Evolutionary conservation across 2,113 vertebrate genomes (phyloP).

Genomic region (Rousettus leschenaultii): DNA sequence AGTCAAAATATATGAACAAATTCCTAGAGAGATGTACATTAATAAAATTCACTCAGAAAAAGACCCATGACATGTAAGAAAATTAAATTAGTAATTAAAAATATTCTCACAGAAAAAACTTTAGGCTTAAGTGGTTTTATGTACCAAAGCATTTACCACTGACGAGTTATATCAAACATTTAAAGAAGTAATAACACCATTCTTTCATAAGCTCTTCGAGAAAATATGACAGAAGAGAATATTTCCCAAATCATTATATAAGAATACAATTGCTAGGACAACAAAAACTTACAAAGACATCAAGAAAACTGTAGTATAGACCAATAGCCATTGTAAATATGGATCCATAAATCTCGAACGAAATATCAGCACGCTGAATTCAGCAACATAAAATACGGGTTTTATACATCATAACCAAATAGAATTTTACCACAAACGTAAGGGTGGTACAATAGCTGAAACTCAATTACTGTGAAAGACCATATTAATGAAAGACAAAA

Average conservation of each 20-base stretch:
- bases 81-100: constrained; percentile 13
- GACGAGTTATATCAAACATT: not conserved
- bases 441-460: not conserved
- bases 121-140: not conserved
- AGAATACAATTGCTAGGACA: not conserved
- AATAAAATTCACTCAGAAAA: not conserved
- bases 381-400: not conserved
- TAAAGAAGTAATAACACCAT: not conserved
- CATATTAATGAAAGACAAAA: not conserved
- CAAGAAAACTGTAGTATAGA: not conserved
- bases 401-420: not conserved
- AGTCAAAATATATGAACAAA: not conserved
- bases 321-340: not conserved
- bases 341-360: not conserved
- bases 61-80: not conserved
- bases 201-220: not conserved
- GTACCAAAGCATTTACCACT: not conserved
- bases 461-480: not conserved
- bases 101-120: not conserved
- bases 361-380: not conserved
- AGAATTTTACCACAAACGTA: not conserved
- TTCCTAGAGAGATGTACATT: not conserved
- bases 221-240: not conserved
- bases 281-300: not conserved
- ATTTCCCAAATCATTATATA: not conserved